phyloP scores from a whole-genome alignment of 2,888 invertebrate species.

The Pyrgus malvae region DNA sequence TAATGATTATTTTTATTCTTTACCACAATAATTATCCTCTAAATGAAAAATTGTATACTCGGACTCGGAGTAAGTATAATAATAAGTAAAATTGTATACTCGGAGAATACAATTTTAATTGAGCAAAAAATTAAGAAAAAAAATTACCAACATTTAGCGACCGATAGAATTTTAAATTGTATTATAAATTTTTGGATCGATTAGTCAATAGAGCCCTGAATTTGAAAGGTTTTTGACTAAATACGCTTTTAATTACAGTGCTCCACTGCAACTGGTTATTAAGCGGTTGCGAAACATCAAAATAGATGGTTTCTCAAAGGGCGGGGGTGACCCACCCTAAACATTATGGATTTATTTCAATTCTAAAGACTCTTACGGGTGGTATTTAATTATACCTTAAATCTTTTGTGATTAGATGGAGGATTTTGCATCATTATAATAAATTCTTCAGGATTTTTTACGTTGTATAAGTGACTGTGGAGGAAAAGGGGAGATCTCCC shows the following conservation, averaged over 20 bases:
- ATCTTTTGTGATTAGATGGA: conserved; percentile 11
- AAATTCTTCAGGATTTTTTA: too few species aligned
- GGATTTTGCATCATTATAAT: conserved; percentile 30
- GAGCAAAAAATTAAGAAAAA: too few species aligned
- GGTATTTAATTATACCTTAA: conserved; percentile 50
- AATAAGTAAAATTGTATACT: too few species aligned
- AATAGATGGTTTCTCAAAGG: conserved; percentile 61
- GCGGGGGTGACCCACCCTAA: conserved; percentile 44
- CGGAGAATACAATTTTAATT: too few species aligned
- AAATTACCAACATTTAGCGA: not conserved
- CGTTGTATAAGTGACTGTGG: too few species aligned
- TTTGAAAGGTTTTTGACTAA: conserved; percentile 45
- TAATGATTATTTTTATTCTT: too few species aligned
- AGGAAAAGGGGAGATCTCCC: too few species aligned
- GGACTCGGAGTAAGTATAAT: too few species aligned
- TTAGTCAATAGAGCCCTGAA: conserved; percentile 55
- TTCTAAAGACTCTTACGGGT: conserved; percentile 52
- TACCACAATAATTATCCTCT: too few species aligned
- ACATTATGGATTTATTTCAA: conserved; percentile 63
- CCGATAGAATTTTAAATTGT: not conserved
- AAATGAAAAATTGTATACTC: too few species aligned
- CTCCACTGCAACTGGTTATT: conserved; percentile 54
- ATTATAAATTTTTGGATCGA: conserved; percentile 42
- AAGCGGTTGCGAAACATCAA: conserved; percentile 71
- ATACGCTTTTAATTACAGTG: conserved; percentile 70